Evolutionary conservation across 2,797 vertebrate species (phyloP).

Genomic region (Scomberomorus guttatus): DNA sequence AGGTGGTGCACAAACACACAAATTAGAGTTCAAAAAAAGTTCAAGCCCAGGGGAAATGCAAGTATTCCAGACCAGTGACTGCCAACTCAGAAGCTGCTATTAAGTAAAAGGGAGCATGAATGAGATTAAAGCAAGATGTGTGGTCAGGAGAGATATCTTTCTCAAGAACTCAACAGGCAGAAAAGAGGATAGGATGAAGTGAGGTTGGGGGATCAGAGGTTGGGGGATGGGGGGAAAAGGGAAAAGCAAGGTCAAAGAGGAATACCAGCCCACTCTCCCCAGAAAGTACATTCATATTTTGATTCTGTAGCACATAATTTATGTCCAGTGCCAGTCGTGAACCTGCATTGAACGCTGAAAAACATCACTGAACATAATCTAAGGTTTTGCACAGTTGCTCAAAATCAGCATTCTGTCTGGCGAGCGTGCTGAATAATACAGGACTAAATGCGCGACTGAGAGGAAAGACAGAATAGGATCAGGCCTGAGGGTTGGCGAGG

Average conservation of each 20-base stretch:
- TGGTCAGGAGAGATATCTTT: constrained; percentile 67
- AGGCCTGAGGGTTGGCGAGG: not conserved
- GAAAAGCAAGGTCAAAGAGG: constrained; percentile 7
- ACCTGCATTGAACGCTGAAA: not conserved
- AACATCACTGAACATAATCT: not conserved
- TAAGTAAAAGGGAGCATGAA: constrained; percentile 46
- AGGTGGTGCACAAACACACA: constrained; percentile 62
- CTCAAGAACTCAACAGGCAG: constrained; percentile 64
- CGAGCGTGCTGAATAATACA: not conserved
- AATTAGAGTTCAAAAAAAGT: constrained; percentile 49
- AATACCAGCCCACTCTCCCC: not conserved
- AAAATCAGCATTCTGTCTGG: not conserved
- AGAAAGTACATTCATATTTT: constrained; percentile 9
- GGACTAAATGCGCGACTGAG: not conserved
- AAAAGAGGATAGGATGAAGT: constrained; percentile 64
- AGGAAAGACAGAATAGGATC: not conserved
- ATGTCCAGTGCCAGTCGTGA: not conserved
- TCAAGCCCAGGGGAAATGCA: constrained; percentile 30
- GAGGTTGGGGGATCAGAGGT: not conserved
- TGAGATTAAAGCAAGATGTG: constrained; percentile 68
- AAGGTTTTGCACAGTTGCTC: not conserved
- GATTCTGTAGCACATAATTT: not conserved
- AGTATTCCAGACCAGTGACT: constrained; percentile 43
- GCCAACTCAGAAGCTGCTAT: constrained; percentile 29
- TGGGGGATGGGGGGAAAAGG: constrained; percentile 20